Evolutionary conservation across 2,888 invertebrate species (phyloP).

Genomic region (Aleiodes leptofemur): DNA sequence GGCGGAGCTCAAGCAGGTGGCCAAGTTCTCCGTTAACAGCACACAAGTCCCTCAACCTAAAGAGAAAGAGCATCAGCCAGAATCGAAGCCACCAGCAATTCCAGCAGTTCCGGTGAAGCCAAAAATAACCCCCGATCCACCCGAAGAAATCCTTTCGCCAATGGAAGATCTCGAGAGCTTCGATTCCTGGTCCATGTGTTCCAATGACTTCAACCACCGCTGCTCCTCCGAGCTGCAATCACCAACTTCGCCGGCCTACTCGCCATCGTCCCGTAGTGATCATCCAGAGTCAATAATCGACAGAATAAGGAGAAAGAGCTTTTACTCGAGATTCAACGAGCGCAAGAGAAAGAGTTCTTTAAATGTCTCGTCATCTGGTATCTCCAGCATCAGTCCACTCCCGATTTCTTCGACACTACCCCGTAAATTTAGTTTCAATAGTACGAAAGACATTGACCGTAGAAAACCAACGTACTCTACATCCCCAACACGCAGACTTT

Average conservation of each 20-base stretch:
- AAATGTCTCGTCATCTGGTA: slow-evolving; percentile 77
- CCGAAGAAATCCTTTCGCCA: slow-evolving; percentile 76
- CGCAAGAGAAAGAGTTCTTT: slow-evolving; percentile 85
- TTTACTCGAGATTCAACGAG: slow-evolving; percentile 92
- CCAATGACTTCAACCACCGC: slow-evolving; percentile 73
- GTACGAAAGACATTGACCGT: slow-evolving; percentile 59
- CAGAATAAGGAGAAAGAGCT: slow-evolving; percentile 91
- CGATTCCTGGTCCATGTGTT: slow-evolving; percentile 83
- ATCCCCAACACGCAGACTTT: slow-evolving; percentile 53
- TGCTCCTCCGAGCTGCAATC: slow-evolving; percentile 72
- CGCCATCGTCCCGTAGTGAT: slow-evolving; percentile 62
- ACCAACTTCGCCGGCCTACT: slow-evolving; percentile 74
- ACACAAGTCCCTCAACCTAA: slow-evolving; percentile 3
- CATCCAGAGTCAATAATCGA: slow-evolving; percentile 86
- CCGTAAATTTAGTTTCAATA: slow-evolving; percentile 73
- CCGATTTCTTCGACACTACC: slow-evolving; percentile 71
- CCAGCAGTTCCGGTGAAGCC: slow-evolving; percentile 29
- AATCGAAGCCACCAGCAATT: slow-evolving; percentile 13
- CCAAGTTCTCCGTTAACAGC: slow-evolving; percentile 36
- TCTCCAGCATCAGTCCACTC: slow-evolving; percentile 44
- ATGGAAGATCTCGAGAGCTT: slow-evolving; percentile 79
- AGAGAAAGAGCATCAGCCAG: slow-evolving; percentile 3
- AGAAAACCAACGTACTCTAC: slow-evolving; percentile 48
- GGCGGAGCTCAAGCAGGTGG: slow-evolving; percentile 36
- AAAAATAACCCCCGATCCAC: slow-evolving; percentile 35